phyloP scores from a whole-genome alignment of 2,113 vertebrate genomes.

The Phrynosoma blainvillii region DNA sequence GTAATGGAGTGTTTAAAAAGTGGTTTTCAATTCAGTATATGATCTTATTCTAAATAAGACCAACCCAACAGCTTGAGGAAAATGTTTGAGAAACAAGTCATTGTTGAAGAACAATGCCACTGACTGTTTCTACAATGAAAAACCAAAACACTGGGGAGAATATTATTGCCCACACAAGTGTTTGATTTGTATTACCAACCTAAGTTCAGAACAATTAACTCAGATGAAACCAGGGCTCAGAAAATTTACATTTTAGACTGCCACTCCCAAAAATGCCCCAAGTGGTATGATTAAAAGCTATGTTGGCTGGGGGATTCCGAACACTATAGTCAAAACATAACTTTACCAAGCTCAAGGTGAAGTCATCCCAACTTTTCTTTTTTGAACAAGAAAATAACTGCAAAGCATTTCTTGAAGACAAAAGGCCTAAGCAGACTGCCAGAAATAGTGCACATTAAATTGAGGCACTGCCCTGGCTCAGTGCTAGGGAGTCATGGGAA shows the following conservation, averaged over 20 bases:
- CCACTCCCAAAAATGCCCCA: too few relatives aligned
- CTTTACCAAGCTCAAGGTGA: not conserved
- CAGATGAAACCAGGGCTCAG: not conserved
- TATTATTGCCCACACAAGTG: not conserved
- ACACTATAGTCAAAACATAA: too few relatives aligned
- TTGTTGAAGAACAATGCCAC: not conserved
- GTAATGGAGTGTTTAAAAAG: not conserved
- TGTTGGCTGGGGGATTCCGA: not conserved
- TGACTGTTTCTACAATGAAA: not conserved
- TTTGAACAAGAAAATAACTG: not conserved
- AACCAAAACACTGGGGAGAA: not conserved
- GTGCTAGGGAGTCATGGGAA: too few relatives aligned
- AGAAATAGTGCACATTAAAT: too few relatives aligned
- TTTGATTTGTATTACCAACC: not conserved
- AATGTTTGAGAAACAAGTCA: not conserved
- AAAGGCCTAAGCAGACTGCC: too few relatives aligned
- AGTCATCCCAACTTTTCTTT: not conserved
- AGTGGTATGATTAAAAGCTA: too few relatives aligned
- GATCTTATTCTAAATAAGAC: not conserved
- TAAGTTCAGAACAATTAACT: not conserved
- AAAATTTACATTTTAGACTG: too few relatives aligned
- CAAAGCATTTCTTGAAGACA: too few relatives aligned
- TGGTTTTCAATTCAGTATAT: not conserved
- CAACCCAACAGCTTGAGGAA: not conserved
- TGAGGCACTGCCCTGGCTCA: too few relatives aligned